A percentile compares a stretch with the other conserved stretches of the same genome.
These are phyloP conservation scores for Ophiothrix spiculata DNA, from an alignment of 35 echinoderm and acorn worm species.

Conservation along the genomic window DNA sequence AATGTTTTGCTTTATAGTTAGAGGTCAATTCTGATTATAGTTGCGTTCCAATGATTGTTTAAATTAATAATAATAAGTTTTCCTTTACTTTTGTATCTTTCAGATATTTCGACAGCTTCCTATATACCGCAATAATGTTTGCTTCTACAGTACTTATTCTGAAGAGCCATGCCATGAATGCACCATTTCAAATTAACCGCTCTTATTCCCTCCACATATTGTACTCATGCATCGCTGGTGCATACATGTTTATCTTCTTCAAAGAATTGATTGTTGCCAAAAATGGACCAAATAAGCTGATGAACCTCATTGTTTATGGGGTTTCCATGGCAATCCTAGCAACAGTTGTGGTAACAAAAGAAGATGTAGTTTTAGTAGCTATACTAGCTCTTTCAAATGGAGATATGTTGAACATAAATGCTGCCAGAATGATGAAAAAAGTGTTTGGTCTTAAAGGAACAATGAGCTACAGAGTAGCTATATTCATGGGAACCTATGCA, in stretches of 20 bases:
- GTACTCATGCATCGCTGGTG: background rate
- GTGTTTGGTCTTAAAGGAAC: background rate
- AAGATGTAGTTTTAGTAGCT: constrained; percentile 3
- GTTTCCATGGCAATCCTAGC: constrained; percentile 11
- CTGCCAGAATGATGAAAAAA: background rate
- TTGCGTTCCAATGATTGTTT: no score
- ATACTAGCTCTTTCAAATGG: constrained; percentile 17
- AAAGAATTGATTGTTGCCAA: background rate
- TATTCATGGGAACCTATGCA: constrained; percentile 13
- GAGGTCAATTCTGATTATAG: no score
- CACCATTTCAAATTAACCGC: background rate
- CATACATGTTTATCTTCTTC: constrained; percentile 28
- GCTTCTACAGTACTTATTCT: constrained; percentile 17
- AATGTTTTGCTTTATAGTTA: no score
- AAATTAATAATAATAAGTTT: no score
- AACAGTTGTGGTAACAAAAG: constrained; percentile 8
- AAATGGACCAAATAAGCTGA: constrained; percentile 4
- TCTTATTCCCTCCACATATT: background rate
- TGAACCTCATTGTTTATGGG: constrained; percentile 30
- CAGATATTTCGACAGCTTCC: background rate
- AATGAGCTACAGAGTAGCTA: background rate
- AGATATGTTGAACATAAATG: constrained; percentile 8
- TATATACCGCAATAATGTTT: background rate
- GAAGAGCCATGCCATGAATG: background rate
- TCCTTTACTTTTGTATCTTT: background rate